Base-by-base conservation (phyloP, 2,113 vertebrate genomes). In the Nyctibius bracteatus region DNA sequence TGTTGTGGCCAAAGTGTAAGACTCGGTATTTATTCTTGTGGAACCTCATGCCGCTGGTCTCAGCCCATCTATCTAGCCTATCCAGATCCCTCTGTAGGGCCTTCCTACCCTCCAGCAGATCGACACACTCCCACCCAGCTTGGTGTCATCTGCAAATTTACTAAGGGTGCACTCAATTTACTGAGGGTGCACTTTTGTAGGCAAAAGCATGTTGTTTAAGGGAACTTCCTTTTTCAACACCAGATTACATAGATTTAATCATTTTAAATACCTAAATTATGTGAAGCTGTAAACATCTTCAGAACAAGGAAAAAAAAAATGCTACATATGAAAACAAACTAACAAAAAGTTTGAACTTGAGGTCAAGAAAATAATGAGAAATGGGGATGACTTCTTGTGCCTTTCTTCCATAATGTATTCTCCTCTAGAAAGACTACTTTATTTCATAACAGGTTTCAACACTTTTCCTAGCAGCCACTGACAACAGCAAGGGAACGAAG, bases 381-480 rank as follows among this genome's bases (percentile, higher is more conserved):
- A 71, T 24, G 5, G 11, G 4, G 4, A n/a, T 51, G 10, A 27
- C 2, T 35, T 66, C 20, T 55, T 49, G 9, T 21, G 15, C 22
- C 13, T 81, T 66, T 57, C 67, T 78, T 61, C 4, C 8, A 8
- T 27, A 61, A 43, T 3, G 2, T 47, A 7, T 65, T 54, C 44
- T 49, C 44, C 55, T 4, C 11, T 14, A 77, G 31, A 25, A 66
- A 86, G 31, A 61, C n/a, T 21, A 16, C 6, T 13, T 6, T 25
- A 78, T 47, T 73, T 22, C 41, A 27, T 44, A 39, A 35, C 14
- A 59, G 25, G 21, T 52, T 27, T n/a, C 58, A 52, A 46, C 31
- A 18, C 22, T 54, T 79, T 66, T 61, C 27, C 31, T 37, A 17
- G 1, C 0, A 61, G n/a, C 22, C 35, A 33, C 12, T 1, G 1